Conservation (phyloP, 2,113 vertebrate genomes). For the Halichoeres trimaculatus region DNA sequence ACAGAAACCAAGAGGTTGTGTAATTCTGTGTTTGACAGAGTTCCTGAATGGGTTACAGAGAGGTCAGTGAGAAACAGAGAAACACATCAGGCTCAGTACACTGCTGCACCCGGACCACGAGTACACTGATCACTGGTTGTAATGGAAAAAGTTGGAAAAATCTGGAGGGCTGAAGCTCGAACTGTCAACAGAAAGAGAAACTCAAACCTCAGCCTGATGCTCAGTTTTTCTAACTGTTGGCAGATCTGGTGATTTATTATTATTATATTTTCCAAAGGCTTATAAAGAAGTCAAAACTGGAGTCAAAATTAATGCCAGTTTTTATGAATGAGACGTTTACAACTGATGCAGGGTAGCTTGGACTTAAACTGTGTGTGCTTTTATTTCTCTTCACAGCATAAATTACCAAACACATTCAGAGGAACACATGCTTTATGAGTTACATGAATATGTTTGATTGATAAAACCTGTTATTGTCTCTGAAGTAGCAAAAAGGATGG, state of each 20-base stretch:
- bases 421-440: slow-evolving; percentile 37
- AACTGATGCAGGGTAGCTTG: not conserved
- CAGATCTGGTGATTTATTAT: not conserved
- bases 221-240: slow-evolving; percentile 6
- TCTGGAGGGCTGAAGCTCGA: slow-evolving; percentile 7
- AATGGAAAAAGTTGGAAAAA: not conserved
- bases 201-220: slow-evolving; percentile 27
- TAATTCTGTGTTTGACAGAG: not conserved
- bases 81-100: slow-evolving; percentile 21
- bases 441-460: not conserved
- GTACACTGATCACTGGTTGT: not conserved
- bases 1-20: too few species aligned
- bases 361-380: slow-evolving; percentile 20
- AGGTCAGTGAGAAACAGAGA: slow-evolving; percentile 13
- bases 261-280: not conserved
- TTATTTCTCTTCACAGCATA: not conserved
- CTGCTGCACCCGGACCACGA: slow-evolving; percentile 26
- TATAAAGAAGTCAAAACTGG: not conserved
- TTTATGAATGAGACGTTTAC: not conserved
- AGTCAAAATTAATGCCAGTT: slow-evolving; percentile 5
- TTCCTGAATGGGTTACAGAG: not conserved
- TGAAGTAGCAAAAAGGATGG: too few species aligned
- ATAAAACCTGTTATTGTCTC: too few species aligned
- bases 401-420: not conserved
- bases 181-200: slow-evolving; percentile 8